phyloP scores from a whole-genome alignment of 2,113 vertebrate species.

The Tenebrosternarchus preto region DNA sequence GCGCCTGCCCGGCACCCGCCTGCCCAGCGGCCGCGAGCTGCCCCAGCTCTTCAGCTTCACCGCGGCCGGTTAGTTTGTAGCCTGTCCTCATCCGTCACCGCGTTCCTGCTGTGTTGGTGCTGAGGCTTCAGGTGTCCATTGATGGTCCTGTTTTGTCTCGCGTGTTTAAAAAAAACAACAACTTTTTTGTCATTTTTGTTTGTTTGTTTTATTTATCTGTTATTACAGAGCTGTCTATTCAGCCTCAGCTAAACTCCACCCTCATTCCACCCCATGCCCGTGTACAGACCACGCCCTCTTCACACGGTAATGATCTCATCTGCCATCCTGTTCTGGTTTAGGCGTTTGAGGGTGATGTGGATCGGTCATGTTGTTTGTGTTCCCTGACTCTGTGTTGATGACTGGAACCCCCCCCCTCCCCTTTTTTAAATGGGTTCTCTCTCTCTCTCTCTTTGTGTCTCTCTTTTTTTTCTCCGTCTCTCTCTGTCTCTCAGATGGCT shows the following conservation, averaged over 20 bases:
- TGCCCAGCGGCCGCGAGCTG: conserved; percentile 92
- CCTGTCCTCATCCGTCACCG: background rate
- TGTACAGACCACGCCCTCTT: conserved; percentile 87
- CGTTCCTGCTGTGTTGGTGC: background rate
- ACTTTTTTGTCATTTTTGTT: conserved; percentile 7
- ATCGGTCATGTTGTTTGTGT: background rate
- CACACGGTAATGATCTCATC: conserved; percentile 68
- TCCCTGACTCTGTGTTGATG: background rate
- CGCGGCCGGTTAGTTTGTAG: conserved; percentile 80
- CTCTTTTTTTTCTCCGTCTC: conserved; percentile 17
- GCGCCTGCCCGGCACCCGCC: conserved; percentile 90
- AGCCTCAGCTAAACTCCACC: conserved; percentile 91
- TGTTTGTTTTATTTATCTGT: conserved; percentile 13
- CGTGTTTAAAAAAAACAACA: background rate
- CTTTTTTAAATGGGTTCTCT: background rate
- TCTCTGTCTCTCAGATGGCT: conserved; percentile 61
- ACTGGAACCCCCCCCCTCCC: background rate
- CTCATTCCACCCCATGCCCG: conserved; percentile 95
- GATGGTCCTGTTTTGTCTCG: background rate
- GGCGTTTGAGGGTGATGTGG: background rate
- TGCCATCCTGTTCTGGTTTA: background rate
- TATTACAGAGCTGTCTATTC: conserved; percentile 90
- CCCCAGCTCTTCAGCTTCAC: conserved; percentile 97
- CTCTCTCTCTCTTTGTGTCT: conserved; percentile 34
- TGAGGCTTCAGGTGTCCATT: background rate